Percentiles rank a stretch among this genome's conserved stretches.
phyloP scores from a whole-genome alignment of 2,888 invertebrate species.

The Lasioglossum villosulum region DNA sequence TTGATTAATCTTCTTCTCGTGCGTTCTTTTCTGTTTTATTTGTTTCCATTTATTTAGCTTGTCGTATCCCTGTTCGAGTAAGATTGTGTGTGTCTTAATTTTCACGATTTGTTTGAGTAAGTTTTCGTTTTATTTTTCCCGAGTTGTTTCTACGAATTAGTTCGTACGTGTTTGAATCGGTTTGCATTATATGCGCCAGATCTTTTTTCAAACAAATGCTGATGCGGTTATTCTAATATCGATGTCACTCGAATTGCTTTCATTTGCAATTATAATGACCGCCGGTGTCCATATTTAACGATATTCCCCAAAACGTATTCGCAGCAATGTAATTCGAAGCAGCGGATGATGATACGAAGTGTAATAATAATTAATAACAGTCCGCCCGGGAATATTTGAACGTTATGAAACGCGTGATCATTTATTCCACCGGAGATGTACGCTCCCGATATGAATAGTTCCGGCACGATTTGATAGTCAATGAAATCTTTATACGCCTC shows the following conservation, averaged over 20 bases:
- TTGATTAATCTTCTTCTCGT: background rate
- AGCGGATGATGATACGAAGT: background rate
- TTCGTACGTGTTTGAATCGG: too few relatives aligned
- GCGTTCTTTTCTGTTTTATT: background rate
- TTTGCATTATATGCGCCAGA: background rate
- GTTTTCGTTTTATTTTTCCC: background rate
- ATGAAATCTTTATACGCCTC: background rate
- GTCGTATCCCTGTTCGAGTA: background rate
- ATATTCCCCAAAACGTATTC: background rate
- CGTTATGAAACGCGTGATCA: background rate
- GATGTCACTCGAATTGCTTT: background rate
- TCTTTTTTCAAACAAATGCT: background rate
- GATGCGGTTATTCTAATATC: background rate
- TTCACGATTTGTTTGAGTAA: background rate
- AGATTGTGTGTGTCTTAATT: background rate
- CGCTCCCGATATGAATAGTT: background rate
- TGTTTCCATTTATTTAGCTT: background rate
- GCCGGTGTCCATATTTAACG: background rate
- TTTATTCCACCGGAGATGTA: background rate
- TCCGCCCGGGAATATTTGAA: background rate
- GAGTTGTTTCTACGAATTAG: too few relatives aligned
- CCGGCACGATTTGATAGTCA: background rate
- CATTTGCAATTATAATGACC: background rate
- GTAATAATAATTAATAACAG: background rate
- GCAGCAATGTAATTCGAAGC: background rate